A percentile compares a stretch with the other conserved stretches of the same genome.
Evolutionary conservation across 2,888 invertebrate genomes (phyloP).

Genomic region (Sympetrum striolatum): DNA sequence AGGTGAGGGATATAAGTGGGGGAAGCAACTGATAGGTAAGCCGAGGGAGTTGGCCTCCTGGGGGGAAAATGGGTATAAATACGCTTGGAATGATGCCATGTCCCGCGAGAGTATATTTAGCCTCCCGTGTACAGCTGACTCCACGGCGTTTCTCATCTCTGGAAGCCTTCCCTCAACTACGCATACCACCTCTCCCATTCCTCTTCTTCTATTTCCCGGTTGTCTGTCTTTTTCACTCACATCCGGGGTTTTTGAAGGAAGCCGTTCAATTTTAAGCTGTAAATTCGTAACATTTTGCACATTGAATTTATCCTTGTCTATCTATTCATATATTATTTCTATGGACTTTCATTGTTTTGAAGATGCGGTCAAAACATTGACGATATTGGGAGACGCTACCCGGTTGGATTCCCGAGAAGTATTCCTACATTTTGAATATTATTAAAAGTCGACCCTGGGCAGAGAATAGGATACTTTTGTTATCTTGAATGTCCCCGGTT

Average conservation of each 20-base stretch:
- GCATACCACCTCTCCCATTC: neutral
- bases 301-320: too few relatives aligned
- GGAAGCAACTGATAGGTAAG: neutral
- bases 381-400: too few relatives aligned
- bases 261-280: neutral
- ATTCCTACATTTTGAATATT: too few relatives aligned
- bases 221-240: neutral
- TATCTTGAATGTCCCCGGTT: too few relatives aligned
- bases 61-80: neutral
- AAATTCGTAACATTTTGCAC: too few relatives aligned
- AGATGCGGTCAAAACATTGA: too few relatives aligned
- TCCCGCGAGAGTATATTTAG: slow-evolving; percentile 13
- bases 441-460: too few relatives aligned
- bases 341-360: too few relatives aligned
- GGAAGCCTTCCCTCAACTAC: too few relatives aligned
- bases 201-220: neutral
- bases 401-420: too few relatives aligned
- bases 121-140: slow-evolving; percentile 6
- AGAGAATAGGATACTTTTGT: too few relatives aligned
- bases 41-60: neutral
- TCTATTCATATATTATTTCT: too few relatives aligned
- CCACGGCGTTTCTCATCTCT: neutral
- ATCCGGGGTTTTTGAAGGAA: neutral
- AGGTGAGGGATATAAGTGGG: neutral
- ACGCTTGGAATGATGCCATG: slow-evolving; percentile 26